Conservation (phyloP, 2,113 vertebrate species). For the Probosciger aterrimus region DNA sequence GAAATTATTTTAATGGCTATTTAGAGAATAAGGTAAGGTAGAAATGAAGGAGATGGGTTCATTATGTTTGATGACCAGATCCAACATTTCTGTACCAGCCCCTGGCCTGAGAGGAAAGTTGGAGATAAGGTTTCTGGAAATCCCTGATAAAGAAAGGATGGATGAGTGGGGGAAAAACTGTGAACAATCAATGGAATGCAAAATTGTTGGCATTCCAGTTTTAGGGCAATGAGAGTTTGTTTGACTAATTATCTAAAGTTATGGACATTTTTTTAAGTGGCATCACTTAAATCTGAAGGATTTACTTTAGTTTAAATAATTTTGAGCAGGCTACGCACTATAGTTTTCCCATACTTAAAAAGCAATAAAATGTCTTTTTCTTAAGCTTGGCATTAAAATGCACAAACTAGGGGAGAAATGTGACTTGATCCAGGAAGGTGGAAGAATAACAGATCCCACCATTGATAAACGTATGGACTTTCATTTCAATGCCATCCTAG, state of each 20-base stretch:
- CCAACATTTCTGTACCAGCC: background rate
- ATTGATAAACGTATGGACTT: constrained; percentile 99
- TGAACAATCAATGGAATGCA: background rate
- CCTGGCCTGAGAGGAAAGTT: background rate
- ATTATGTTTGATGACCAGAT: background rate
- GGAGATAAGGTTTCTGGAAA: background rate
- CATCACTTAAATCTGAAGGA: background rate
- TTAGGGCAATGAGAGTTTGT: background rate
- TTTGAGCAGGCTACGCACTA: background rate
- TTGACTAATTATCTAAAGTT: background rate
- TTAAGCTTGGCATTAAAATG: constrained; percentile 93
- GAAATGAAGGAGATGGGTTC: background rate
- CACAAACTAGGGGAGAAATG: constrained; percentile 92
- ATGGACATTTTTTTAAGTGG: background rate
- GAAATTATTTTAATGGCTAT: background rate
- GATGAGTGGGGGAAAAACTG: background rate
- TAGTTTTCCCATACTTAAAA: constrained; percentile 41
- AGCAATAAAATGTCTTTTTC: constrained; percentile 66
- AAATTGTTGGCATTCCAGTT: background rate
- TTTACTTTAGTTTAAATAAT: background rate
- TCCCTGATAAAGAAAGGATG: background rate
- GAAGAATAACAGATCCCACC: constrained; percentile 87
- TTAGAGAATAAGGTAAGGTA: background rate
- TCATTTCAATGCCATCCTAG: constrained; percentile 97
- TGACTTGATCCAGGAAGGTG: constrained; percentile 95